A percentile compares a stretch with the other conserved stretches of the same genome.
phyloP scores from a whole-genome alignment of 2,113 vertebrate species.

The Formicarius rufipectus region DNA sequence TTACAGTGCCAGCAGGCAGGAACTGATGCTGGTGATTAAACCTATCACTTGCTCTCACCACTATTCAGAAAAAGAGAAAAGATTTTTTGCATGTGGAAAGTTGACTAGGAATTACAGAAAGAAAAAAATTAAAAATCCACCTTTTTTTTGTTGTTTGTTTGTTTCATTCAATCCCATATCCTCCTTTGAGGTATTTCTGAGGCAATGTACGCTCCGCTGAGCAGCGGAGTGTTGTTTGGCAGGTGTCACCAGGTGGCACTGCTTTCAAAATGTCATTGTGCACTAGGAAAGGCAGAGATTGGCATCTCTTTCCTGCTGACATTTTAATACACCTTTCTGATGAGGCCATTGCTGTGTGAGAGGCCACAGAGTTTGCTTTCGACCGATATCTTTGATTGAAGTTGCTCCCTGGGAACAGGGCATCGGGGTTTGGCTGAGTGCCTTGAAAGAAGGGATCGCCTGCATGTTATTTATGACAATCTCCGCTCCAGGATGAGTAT shows the following conservation, averaged over 20 bases:
- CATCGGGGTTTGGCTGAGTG: neutral
- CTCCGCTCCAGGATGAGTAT: constrained; percentile 32
- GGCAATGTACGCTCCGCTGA: neutral
- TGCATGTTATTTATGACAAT: constrained; percentile 36
- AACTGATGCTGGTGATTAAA: constrained; percentile 24
- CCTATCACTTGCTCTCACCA: neutral
- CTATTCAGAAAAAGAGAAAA: neutral
- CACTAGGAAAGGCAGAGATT: constrained; percentile 18
- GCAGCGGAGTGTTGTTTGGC: constrained; percentile 35
- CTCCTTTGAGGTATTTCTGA: neutral
- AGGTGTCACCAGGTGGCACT: constrained; percentile 67
- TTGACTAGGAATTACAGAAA: neutral
- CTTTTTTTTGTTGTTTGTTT: neutral
- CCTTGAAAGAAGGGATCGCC: constrained; percentile 29
- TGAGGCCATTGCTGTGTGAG: constrained; percentile 35
- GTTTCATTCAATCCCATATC: neutral
- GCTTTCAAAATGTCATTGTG: constrained; percentile 60
- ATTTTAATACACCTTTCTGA: constrained; percentile 65
- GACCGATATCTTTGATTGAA: constrained; percentile 37
- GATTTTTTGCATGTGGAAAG: neutral
- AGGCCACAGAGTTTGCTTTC: constrained; percentile 18
- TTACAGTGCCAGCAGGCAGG: neutral
- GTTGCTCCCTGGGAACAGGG: constrained; percentile 29
- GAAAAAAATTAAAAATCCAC: neutral
- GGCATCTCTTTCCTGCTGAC: constrained; percentile 57